These are phyloP conservation scores for Oceanodroma tethys DNA, from an alignment of 2,113 vertebrate species.

Conservation along the genomic window DNA sequence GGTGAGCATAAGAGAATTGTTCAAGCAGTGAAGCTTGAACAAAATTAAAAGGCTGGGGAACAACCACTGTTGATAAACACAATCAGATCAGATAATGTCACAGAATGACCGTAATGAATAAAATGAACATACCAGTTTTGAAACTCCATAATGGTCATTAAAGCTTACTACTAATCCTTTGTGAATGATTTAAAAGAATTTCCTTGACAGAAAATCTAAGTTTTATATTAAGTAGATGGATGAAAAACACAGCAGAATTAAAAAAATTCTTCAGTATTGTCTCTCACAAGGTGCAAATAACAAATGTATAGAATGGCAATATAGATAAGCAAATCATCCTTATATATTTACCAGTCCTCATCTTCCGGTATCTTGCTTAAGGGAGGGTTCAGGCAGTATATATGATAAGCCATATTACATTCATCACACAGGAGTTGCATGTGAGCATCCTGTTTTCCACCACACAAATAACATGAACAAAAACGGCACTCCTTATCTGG, in stretches of 20 bases:
- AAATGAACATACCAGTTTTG: not conserved
- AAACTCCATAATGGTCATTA: not conserved
- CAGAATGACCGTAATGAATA: not conserved
- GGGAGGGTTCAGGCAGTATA: conserved; percentile 96
- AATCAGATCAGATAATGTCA: not conserved
- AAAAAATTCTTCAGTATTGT: not conserved
- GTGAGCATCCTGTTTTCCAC: conserved; percentile 94
- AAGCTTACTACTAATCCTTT: not conserved
- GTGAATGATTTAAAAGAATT: not conserved
- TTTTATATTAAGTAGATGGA: not conserved
- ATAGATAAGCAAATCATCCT: conserved; percentile 28
- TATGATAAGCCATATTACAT: conserved; percentile 98
- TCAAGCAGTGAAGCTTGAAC: not conserved
- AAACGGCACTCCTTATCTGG: conserved; percentile 90
- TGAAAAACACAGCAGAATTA: not conserved
- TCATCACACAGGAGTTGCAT: conserved; percentile 98
- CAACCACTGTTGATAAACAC: not conserved
- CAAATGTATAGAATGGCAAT: not conserved
- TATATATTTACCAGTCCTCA: conserved; percentile 91
- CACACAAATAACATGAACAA: conserved; percentile 95
- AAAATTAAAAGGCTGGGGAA: not conserved
- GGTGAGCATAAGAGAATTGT: not conserved
- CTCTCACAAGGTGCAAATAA: not conserved
- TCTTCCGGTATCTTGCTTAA: conserved; percentile 94
- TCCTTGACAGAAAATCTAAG: not conserved